Percentiles rank a stretch among this genome's conserved stretches.
phyloP scores from a whole-genome alignment of 2,113 vertebrate species.

The Neodontobutis hainanensis region DNA sequence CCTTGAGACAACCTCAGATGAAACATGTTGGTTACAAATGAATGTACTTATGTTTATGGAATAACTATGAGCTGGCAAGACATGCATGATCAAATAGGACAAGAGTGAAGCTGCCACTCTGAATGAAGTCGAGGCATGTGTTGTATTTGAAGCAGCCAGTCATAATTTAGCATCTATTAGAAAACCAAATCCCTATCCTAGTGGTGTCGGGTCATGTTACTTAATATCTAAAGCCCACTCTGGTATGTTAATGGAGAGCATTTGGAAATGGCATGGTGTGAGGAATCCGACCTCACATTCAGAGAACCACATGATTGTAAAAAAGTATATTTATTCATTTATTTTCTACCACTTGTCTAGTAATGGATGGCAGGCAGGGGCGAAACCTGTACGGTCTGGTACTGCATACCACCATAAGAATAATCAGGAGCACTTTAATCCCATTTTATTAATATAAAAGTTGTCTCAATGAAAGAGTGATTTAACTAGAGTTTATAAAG shows the following conservation, averaged over 20 bases:
- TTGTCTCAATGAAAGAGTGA: too few species aligned
- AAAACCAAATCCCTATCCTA: slow-evolving; percentile 44
- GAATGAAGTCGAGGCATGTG: slow-evolving; percentile 51
- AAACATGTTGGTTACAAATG: slow-evolving; percentile 14
- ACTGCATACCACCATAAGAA: too few species aligned
- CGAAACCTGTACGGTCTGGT: too few species aligned
- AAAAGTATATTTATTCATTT: too few species aligned
- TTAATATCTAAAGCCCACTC: slow-evolving; percentile 27
- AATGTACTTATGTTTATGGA: slow-evolving; percentile 25
- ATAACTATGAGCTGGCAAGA: slow-evolving; percentile 15
- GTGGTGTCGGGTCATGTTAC: slow-evolving; percentile 40
- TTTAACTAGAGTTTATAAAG: too few species aligned
- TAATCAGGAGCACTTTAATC: too few species aligned
- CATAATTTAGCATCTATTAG: slow-evolving; percentile 54
- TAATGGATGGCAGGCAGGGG: too few species aligned
- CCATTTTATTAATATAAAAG: too few species aligned
- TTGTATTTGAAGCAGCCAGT: slow-evolving; percentile 54
- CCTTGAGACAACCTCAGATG: background rate
- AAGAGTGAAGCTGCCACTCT: slow-evolving; percentile 36
- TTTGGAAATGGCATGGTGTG: too few species aligned
- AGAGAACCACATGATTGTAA: too few species aligned
- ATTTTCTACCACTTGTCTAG: too few species aligned
- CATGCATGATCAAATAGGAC: slow-evolving; percentile 36
- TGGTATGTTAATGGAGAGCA: slow-evolving; percentile 11
- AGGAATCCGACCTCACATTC: too few species aligned